These are phyloP conservation scores for Trichomycterus rosablanca DNA, from an alignment of 2,113 vertebrate genomes.

Conservation along the genomic window DNA sequence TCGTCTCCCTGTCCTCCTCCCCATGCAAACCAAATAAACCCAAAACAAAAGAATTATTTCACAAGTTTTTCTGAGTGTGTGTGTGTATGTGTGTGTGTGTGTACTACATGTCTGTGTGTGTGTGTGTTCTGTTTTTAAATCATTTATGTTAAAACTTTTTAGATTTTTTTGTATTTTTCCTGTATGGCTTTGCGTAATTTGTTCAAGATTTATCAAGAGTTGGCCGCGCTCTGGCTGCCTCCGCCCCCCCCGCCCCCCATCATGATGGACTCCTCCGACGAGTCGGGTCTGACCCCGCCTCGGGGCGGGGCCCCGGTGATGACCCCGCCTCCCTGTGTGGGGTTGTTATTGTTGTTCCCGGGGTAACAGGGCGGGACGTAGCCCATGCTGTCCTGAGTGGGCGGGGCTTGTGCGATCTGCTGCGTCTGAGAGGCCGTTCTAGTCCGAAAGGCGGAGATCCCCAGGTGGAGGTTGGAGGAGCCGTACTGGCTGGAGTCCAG, in stretches of 20 bases:
- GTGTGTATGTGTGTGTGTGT: conserved; percentile 29
- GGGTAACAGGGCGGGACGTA: conserved; percentile 68
- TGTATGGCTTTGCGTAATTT: conserved; percentile 79
- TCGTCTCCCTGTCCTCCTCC: conserved; percentile 56
- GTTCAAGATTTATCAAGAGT: conserved; percentile 91
- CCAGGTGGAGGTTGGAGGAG: conserved; percentile 77
- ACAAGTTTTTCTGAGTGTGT: conserved; percentile 54
- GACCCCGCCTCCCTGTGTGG: conserved; percentile 49
- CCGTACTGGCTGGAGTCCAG: conserved; percentile 74
- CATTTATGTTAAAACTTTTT: conserved; percentile 65
- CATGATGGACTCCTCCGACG: conserved; percentile 72
- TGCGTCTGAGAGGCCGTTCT: conserved; percentile 70
- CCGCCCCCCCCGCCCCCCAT: conserved; percentile 65
- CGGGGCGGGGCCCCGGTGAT: conserved; percentile 51
- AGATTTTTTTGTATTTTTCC: conserved; percentile 32
- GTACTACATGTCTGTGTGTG: conserved; percentile 49
- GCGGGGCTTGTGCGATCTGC: conserved; percentile 63
- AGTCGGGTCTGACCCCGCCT: conserved; percentile 71
- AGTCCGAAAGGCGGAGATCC: conserved; percentile 92
- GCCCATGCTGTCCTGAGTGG: conserved; percentile 69
- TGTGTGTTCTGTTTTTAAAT: conserved; percentile 51
- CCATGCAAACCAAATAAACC: conserved; percentile 65
- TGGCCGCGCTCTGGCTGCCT: conserved; percentile 77
- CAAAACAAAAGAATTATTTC: conserved; percentile 58
- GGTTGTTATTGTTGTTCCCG: conserved; percentile 77